A percentile compares a stretch with the other conserved stretches of the same genome.
These are phyloP conservation scores for human DNA, from an alignment of 2,113 vertebrate species.

Conservation along the genomic window GRCh38 chr14:55330001-55330500, in stretches of 20 bases:
- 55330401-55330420: background rate
- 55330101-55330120: slow-evolving; percentile 23
- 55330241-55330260: background rate
- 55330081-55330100: background rate
- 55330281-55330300: background rate
- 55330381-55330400: background rate
- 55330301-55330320: background rate
- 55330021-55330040: slow-evolving; percentile 17
- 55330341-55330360: background rate
- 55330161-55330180: background rate
- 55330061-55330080: background rate
- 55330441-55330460: background rate
- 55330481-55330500: background rate
- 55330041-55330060: background rate
- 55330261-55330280: background rate
- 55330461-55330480: background rate
- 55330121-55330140: background rate
- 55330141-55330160: background rate
- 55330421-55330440: background rate
- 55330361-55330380: background rate
- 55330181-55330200: background rate
- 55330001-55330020: background rate
- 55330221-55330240: background rate
- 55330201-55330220: background rate
- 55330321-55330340: background rate